Evolutionary conservation across 2,888 invertebrate species (phyloP).

Genomic region (Malthinus seriepunctatus): DNA sequence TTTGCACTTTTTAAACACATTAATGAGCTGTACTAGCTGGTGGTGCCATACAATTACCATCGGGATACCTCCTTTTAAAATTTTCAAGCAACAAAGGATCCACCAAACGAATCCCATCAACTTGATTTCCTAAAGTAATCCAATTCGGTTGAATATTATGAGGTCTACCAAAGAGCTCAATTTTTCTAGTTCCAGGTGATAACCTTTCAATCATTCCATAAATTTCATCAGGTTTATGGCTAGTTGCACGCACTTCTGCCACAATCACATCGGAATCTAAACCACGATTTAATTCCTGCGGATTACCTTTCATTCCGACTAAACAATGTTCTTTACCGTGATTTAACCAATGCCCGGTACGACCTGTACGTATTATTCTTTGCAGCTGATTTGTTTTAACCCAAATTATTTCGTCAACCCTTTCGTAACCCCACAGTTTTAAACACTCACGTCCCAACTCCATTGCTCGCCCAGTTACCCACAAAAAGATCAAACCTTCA

Average conservation of each 20-base stretch:
- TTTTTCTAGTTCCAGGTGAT: slow-evolving; percentile 95
- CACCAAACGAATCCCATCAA: slow-evolving; percentile 90
- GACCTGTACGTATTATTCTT: slow-evolving; percentile 92
- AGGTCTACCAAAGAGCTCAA: slow-evolving; percentile 94
- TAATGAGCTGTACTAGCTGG: slow-evolving; percentile 44
- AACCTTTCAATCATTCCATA: slow-evolving; percentile 97
- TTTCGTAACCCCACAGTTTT: slow-evolving; percentile 94
- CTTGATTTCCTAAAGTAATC: slow-evolving; percentile 97
- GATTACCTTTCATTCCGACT: slow-evolving; percentile 95
- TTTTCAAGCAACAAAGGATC: slow-evolving; percentile 89
- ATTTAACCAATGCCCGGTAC: slow-evolving; percentile 98
- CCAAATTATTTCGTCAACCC: slow-evolving; percentile 98
- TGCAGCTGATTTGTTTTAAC: slow-evolving; percentile 98
- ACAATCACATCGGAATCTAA: slow-evolving; percentile 98
- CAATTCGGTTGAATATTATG: slow-evolving; percentile 99
- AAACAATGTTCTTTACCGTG: slow-evolving; percentile 98
- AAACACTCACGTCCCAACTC: slow-evolving; percentile 95
- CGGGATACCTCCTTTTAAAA: slow-evolving; percentile 91
- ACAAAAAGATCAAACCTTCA: slow-evolving; percentile 93
- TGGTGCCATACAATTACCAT: slow-evolving; percentile 72
- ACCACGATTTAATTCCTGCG: slow-evolving; percentile 87
- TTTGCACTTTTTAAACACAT: background rate
- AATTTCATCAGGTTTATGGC: slow-evolving; percentile 98
- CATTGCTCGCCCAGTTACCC: slow-evolving; percentile 98
- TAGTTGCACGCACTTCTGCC: slow-evolving; percentile 96